A percentile compares a stretch with the other conserved stretches of the same genome.
phyloP scores from a whole-genome alignment of 2,888 invertebrate species.

The Hesperia comma region DNA sequence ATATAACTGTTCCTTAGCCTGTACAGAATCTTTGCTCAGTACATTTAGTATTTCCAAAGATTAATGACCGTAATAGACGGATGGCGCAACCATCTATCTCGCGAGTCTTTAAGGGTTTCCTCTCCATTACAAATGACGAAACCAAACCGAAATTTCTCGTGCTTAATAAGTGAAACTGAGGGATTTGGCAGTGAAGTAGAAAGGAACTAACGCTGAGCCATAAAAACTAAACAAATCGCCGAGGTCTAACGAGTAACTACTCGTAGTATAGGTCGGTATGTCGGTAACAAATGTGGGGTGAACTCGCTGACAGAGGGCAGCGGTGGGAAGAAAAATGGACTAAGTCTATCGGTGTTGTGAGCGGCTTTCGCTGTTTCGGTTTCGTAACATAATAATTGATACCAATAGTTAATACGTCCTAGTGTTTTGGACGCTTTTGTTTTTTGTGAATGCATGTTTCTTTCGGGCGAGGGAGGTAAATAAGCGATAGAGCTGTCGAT shows the following conservation, averaged over 20 bases:
- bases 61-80: too few relatives aligned
- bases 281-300: neutral
- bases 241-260: constrained; percentile 4
- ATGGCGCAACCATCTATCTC: too few relatives aligned
- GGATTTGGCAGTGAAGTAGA: constrained; percentile 1
- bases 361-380: constrained; percentile 4
- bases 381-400: neutral
- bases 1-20: too few relatives aligned
- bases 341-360: neutral
- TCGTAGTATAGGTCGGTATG: neutral
- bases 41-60: too few relatives aligned
- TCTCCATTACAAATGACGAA: too few relatives aligned
- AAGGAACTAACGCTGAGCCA: neutral
- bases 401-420: too few relatives aligned
- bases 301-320: neutral
- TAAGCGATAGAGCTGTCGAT: too few relatives aligned
- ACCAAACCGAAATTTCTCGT: neutral
- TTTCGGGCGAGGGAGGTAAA: too few relatives aligned
- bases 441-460: too few relatives aligned
- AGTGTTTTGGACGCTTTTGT: too few relatives aligned
- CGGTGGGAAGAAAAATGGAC: constrained; percentile 5
- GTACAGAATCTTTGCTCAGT: too few relatives aligned
- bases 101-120: too few relatives aligned
- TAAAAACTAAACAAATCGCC: constrained; percentile 21
- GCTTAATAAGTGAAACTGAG: neutral